Base-by-base conservation (phyloP, 2,888 invertebrate species). In the Clistopyga incitator region DNA sequence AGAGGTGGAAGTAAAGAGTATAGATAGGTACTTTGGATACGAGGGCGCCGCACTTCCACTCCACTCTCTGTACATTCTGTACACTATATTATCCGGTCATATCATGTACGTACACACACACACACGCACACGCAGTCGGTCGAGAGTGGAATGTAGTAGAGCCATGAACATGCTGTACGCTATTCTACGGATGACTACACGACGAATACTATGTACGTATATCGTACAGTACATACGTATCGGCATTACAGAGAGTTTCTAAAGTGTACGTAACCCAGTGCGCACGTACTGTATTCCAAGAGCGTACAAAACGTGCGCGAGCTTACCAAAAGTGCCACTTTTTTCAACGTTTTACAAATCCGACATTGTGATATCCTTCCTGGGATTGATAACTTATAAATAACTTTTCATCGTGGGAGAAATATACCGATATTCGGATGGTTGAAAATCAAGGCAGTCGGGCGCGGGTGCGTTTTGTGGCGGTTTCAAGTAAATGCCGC, bases 121-220 rank as follows among this genome's bases (percentile, higher is more conserved):
- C 20, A 64, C 15, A 56, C 34, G 34, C 18, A 34, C 11, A 42
- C 13, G 45, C 45, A 25, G n/a, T 25, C 25, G 29, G 18, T 47
- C 18, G n/a, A 13, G 47, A 74, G 72, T 59, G 45, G 56, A 74
- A 61, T 61, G 59, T 47, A 61, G 59, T 61, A 59, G 59, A 74
- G 45, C 13, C 61, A 61, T 56, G 72, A 59, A 72, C 72, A 72
- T 56, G 72, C 20, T 61, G 59, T 61, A 47, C 56, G 34, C 59
- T 74, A 59, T 61, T 61, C 59, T 47, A 56, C 45, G 72, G 59
- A 74, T 61, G 59, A 74, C 56, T 71, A 74, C 61, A 61, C 72
- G 72, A 74, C 45, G 42, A 6, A 45, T 34, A 29, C 45, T 4
- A 25, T 25, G 13, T 13, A 3, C 18, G 8, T 47, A 47, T 29